A percentile compares a stretch with the other conserved stretches of the same genome.
Evolutionary conservation across 2,888 invertebrate species (phyloP).

Genomic region (Micoletzkya japonica): DNA sequence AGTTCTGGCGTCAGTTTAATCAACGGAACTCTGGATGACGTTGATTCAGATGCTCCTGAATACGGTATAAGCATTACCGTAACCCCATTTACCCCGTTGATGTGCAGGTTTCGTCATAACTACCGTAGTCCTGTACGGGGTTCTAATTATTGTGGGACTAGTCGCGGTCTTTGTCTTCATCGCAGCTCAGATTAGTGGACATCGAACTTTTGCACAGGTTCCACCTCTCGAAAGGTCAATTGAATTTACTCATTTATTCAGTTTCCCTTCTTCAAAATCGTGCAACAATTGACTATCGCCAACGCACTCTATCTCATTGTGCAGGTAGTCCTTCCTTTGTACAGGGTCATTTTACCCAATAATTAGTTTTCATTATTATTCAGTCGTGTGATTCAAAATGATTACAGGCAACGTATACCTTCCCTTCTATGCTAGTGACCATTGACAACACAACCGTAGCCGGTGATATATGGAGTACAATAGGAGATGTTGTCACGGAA

Average conservation of each 20-base stretch:
- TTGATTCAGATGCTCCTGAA: constrained; percentile 9
- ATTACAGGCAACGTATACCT: constrained; percentile 15
- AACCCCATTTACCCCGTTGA: background rate
- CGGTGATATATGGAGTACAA: background rate
- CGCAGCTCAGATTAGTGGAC: constrained; percentile 1
- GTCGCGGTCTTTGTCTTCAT: constrained; percentile 9
- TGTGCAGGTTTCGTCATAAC: background rate
- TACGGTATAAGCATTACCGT: background rate
- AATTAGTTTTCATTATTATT: background rate
- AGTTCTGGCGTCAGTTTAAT: constrained; percentile 12
- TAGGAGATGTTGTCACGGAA: constrained; percentile 15
- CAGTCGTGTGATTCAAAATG: background rate
- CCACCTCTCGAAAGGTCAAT: background rate
- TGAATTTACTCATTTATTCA: background rate
- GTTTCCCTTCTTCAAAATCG: constrained; percentile 26
- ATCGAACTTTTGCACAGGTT: constrained; percentile 16
- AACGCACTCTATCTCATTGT: constrained; percentile 9
- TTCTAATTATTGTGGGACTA: constrained; percentile 6
- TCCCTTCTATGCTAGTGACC: constrained; percentile 21
- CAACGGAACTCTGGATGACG: constrained; percentile 12
- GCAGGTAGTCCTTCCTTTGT: background rate
- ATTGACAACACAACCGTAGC: background rate
- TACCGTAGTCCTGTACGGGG: constrained; percentile 14
- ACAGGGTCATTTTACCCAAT: too few species aligned
- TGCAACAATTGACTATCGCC: constrained; percentile 10